These are phyloP conservation scores for Eristalinus sepulchralis DNA, from an alignment of 2,888 invertebrate species.

Conservation along the genomic window DNA sequence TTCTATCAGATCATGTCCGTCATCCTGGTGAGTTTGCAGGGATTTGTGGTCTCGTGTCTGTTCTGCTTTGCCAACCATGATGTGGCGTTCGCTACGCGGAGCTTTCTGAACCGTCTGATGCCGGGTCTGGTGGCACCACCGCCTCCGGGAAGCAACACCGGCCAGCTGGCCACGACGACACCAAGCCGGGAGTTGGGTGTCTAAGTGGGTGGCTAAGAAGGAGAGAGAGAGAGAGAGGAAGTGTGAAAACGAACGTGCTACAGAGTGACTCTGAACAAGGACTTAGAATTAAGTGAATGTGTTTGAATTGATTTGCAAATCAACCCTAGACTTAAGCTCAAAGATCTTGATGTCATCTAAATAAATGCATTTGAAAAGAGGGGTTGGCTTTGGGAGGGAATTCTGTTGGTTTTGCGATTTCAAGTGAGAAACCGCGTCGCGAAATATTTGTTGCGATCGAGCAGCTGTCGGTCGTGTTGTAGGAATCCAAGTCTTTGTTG, in stretches of 20 bases:
- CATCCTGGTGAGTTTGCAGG: constrained; percentile 87
- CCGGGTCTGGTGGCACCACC: constrained; percentile 77
- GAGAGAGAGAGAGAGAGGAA: too few species aligned
- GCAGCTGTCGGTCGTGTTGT: too few species aligned
- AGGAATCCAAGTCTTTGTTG: too few species aligned
- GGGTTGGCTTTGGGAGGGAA: constrained; percentile 2
- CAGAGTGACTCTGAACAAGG: not conserved
- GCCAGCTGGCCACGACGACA: constrained; percentile 80
- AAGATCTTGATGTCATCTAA: not conserved
- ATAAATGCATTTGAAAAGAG: not conserved
- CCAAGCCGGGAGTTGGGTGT: constrained; percentile 80
- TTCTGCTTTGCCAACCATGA: constrained; percentile 90
- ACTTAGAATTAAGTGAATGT: not conserved
- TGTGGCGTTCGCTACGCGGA: constrained; percentile 83
- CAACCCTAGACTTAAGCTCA: not conserved
- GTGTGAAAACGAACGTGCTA: not conserved
- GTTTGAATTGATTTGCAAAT: not conserved
- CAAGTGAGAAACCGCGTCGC: too few species aligned
- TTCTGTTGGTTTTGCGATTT: too few species aligned
- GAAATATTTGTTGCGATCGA: too few species aligned
- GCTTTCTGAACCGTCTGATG: constrained; percentile 80
- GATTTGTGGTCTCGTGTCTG: constrained; percentile 86
- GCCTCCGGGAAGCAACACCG: constrained; percentile 79
- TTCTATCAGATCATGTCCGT: constrained; percentile 86
- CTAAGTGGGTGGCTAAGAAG: too few species aligned